phyloP scores from a whole-genome alignment of 1,140 invertebrate species.

The Brachystomella parvula region DNA sequence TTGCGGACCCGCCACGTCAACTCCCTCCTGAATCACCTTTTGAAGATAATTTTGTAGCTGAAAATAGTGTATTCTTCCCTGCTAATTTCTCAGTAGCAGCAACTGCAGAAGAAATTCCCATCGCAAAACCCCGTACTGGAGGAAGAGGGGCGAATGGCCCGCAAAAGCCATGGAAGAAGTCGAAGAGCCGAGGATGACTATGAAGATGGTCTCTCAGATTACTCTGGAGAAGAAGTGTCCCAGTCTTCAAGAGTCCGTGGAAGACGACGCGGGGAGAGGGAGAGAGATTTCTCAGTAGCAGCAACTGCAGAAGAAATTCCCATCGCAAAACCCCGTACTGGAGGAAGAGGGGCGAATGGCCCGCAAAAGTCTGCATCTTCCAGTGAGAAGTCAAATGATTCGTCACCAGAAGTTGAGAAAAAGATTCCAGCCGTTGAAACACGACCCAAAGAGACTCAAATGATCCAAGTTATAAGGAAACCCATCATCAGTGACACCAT shows the following conservation, averaged over 20 bases:
- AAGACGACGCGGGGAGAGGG: neutral
- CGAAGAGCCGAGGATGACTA: constrained; percentile 3
- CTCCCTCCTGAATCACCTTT: constrained; percentile 33
- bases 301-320: constrained; percentile 16
- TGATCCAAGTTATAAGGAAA: neutral
- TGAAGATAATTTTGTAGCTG: constrained; percentile 34
- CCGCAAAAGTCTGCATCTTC: no score
- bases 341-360: no score
- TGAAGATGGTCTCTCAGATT: constrained; percentile 21
- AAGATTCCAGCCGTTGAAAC: neutral
- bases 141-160: no score
- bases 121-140: no score
- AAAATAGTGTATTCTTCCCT: constrained; percentile 26
- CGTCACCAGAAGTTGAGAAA: no score
- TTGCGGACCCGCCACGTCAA: neutral
- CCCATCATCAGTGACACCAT: constrained; percentile 4
- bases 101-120: constrained; percentile 12
- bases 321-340: no score
- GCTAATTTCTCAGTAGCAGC: constrained; percentile 26
- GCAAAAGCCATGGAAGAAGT: neutral
- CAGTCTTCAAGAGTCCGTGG: neutral
- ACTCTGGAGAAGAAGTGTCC: constrained; percentile 11
- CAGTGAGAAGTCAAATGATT: no score
- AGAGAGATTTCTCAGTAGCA: constrained; percentile 8
- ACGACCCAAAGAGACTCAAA: neutral